Evolutionary conservation across 2,888 invertebrate species (phyloP).

Genomic region (Scaptomyza reducta): DNA sequence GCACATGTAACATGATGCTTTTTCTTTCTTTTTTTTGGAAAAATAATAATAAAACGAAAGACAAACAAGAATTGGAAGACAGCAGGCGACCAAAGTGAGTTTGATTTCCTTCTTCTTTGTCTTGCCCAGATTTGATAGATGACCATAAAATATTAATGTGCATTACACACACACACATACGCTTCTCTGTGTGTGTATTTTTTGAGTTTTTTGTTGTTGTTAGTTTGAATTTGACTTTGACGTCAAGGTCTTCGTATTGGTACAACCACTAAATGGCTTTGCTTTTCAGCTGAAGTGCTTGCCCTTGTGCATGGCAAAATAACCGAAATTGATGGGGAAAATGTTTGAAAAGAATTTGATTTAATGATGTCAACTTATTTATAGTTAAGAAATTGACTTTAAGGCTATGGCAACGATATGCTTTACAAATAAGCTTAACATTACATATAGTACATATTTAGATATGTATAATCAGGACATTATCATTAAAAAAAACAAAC

Average conservation of each 20-base stretch:
- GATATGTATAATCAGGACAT: constrained; percentile 65
- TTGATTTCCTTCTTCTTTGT: constrained; percentile 35
- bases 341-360: constrained; percentile 2
- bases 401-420: background rate
- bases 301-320: background rate
- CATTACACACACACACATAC: constrained; percentile 8
- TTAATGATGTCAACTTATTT: background rate
- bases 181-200: constrained; percentile 21
- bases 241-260: constrained; percentile 46
- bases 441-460: background rate
- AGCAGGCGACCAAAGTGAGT: constrained; percentile 28
- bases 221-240: constrained; percentile 50
- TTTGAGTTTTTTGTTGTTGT: constrained; percentile 3
- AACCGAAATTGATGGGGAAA: background rate
- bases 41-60: constrained; percentile 15
- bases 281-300: constrained; percentile 5
- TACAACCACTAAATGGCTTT: constrained; percentile 20
- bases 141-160: constrained; percentile 69
- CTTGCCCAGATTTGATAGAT: constrained; percentile 67
- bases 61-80: constrained; percentile 15
- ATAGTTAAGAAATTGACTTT: background rate
- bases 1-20: constrained; percentile 37
- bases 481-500: constrained; percentile 67
- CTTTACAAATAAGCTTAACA: constrained; percentile 1
- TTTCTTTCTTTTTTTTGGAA: too few relatives aligned